Evolutionary conservation across 2,888 invertebrate genomes (phyloP), one percentile per base, ranked within the genome.

Genomic region (Allophyes oxyacanthae): DNA sequence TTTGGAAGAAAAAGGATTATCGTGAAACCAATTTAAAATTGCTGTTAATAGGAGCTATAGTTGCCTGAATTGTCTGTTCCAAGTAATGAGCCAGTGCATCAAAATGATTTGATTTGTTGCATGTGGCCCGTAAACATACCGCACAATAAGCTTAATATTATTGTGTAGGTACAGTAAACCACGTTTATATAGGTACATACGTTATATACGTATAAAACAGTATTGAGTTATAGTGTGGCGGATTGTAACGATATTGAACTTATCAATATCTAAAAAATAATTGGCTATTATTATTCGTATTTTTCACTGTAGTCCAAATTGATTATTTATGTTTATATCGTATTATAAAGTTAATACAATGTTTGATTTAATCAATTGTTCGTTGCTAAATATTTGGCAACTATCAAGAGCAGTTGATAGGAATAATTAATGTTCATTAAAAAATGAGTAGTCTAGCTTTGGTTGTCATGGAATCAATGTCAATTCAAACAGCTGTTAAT

Each of bases 41-140:
- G n/a, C n/a, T n/a, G n/a, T 32, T 14, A 7, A 13, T 20, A 11
- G 0, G 8, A 32, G 6, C 26, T 5, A 33, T 10, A 38, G 50
- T 38, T 56, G 34, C 25, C 15, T 32, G 37, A 42, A 49, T 38
- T 28, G 36, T 40, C 15, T 38, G 13, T 30, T 36, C 8, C n/a
- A 13, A 10, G 7, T 25, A 7, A 57, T 55, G 42, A 53, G 30
- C 61, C 44, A 53, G 37, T 43, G 14, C 48, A 48, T 51, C 52
- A 51, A 62, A 57, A 55, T 41, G 38, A 40, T 59, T 64, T 42
- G 36, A 62, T 74, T 64, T 25, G 40, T 60, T 64, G 41, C 48
- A 63, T 5, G n/a, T n/a, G n/a, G n/a, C 9, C 28, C 7, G 26
- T 45, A 57, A 55, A 59, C 30, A 51, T 52, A 43, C 51, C 9